Evolutionary conservation across 1,140 invertebrate genomes (phyloP), one percentile per base, ranked within the genome.

Genomic region (Euwallacea similis): DNA sequence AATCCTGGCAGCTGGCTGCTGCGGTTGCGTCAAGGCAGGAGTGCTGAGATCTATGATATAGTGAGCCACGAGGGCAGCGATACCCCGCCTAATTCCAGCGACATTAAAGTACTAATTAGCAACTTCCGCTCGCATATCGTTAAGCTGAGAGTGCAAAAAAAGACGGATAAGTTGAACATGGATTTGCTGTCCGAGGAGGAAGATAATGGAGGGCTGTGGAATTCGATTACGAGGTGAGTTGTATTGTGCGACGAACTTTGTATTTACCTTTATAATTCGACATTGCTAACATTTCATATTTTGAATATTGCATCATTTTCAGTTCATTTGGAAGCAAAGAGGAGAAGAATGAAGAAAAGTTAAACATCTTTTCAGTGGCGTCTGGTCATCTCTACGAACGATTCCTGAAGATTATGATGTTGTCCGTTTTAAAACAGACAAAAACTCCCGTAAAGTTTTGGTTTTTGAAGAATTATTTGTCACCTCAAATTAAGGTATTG

Each of bases 401-500:
- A 78, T 94, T 99, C 78, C 82, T 99, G 13, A 88, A 96, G 73
- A 98, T 99, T 74, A 99, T 99, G 97, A 99, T 99, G 96, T 80
- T 98, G 53, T 97, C 95, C 70, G 93, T 98, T 0, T 84, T 98
- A 58, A 98, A 98, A 80, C 89, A 99, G 77, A 99, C 98, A 0
- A 95, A 98, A 80, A 93, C 93, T 2, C 95, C 96, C 3, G 98
- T 99, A 1, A 99, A 99, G 81, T 99, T 99, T 84, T 99, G 98
- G 98, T 98, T 99, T 78, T 84, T 99, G 21, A 99, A 99, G 82
- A 99, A 99, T 85, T 99, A 98, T 83, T 85, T 99, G 0, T 99
- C 97, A 6, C 98, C 97, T 10, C 94, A 93, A 53, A 88, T 98
- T 66, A 98, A 97, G 87, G 92, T 94, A 84, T 54, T 7, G 42